Evolutionary conservation across 2,888 invertebrate genomes (phyloP), one percentile per base, ranked within the genome.

Genomic region (Lymantria monacha): DNA sequence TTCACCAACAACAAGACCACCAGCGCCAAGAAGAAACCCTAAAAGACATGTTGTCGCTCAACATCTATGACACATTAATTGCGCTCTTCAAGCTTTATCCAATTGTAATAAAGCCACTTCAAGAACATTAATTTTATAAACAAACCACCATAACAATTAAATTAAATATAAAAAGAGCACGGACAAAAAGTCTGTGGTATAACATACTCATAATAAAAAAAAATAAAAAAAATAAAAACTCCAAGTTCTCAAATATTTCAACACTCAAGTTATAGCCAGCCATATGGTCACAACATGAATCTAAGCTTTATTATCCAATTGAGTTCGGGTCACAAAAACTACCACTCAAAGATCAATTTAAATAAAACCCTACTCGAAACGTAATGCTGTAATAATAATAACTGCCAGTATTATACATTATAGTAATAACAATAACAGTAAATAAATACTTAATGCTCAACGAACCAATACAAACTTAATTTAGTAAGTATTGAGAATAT

Each of bases 281-380:
- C 76, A 76, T 66, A 51, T 76, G 77, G 69, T 52, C 43, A 50
- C 64, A 71, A 63, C 49, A 66, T 70, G 69, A 67, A 66, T 59
- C 7, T 9, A 41, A 44, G 44, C 59, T 51, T 15, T 53, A 53
- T 59, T 69, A 57, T 22, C 22, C 22, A 66, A 50, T 45, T 50
- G 48, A 49, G 41, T 12, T 30, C 48, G 53, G 53, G 55, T 44
- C 48, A 56, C 14, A 59, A 49, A 57, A 60, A 58, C 49, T 52
- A 52, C 38, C 52, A 57, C 48, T 53, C 48, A 46, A 53, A 44
- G 51, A 49, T 54, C 38, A 50, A 53, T 42, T 37, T 15, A 9
- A 42, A 40, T 37, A 45, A 44, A 49, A 54, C 30, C 13, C 55
- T 33, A 46, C 43, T 50, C 43, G 33, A 22, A 12, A 8, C 33